Evolutionary conservation across 2,888 invertebrate species (phyloP), one percentile per base, ranked within the genome.

Genomic region (Resseliella maxima): DNA sequence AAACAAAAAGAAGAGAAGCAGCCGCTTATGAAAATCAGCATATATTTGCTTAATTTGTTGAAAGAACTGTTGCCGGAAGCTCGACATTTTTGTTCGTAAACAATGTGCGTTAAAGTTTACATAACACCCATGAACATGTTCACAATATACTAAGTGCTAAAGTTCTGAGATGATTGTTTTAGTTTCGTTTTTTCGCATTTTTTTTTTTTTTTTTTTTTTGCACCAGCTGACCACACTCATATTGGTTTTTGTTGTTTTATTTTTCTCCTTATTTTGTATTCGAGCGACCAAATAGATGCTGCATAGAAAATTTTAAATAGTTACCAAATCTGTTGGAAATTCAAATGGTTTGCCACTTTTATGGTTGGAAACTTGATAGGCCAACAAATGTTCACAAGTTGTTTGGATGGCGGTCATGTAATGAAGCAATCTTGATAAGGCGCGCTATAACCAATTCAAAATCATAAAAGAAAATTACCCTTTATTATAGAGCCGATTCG

Each of bases 151-250:
- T 15, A 72, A 31, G 59, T 59, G 59, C 6, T 1, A 72, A 27
- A 72, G 31, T 27, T 72, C 24, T 72, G 35, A 72, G 35, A 0
- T 31, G 1, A 72, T 72, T 72, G 72, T 72, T 72, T 31, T 31
- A 15, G 15, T 72, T 31, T 59, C 18, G 18, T 59, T 72, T 31
- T 31, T 31, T 0, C 31, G 31, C 15, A 35, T 18, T 35, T 31
- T 15, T 72, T 72, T 15, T 15, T 2, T 5, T 8, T 8, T 24
- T 8, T 5, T 41, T 12, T 27, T 27, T 24, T 59, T 59, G 15
- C 72, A 72, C 31, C n/a, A 72, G 72, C 31, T 72, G 72, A 72
- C 72, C 72, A 35, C 31, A 59, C 59, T 59, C n/a, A 59, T 59
- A 24, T 59, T 24, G 59, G n/a, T 12, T 8, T 41, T 41, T 41